Evolutionary conservation across 2,888 invertebrate species (phyloP), one percentile per base, ranked within the genome.

Genomic region (Muscina levida): DNA sequence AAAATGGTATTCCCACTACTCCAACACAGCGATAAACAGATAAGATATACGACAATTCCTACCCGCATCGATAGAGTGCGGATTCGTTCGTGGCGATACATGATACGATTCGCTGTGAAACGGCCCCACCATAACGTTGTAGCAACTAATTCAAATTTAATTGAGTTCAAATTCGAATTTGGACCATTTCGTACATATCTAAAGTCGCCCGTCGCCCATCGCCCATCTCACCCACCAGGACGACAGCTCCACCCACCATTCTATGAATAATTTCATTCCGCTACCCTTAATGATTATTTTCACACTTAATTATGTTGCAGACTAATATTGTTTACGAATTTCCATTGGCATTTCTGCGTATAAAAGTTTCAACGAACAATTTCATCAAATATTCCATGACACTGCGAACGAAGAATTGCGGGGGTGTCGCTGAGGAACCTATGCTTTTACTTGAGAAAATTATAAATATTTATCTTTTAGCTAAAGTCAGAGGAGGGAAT

Each of bases 261-360:
- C 8, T 8, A 59, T 59, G 42, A 62, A 62, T 62, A 42, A 42
- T 26, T 62, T 17, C 10, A 37, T 57, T 57, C 26, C 26, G 4
- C n/a, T n/a, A n/a, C 1, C 59, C 42, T 1, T 15, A 19, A 62
- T 62, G 62, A 62, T 39, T 39, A 1, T 37, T 22, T 42, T 62
- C 22, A 62, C 62, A 62, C 62, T 62, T 42, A 39, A 62, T 62
- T 62, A 62, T 62, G 39, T 62, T 19, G 22, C 62, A 42, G 39
- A 39, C 42, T 42, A 62, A 62, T 39, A 39, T 39, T 62, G 42
- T 19, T 62, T 17, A 13, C 39, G 42, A 62, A 62, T 62, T 62
- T 22, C 62, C 19, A 62, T 62, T 39, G 39, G 39, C 62, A 62
- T 42, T 39, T 22, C 62, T 39, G 42, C 22, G 42, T 62, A 8